Conservation (phyloP, 2,888 invertebrate species). For the Dolomedes plantarius region DNA sequence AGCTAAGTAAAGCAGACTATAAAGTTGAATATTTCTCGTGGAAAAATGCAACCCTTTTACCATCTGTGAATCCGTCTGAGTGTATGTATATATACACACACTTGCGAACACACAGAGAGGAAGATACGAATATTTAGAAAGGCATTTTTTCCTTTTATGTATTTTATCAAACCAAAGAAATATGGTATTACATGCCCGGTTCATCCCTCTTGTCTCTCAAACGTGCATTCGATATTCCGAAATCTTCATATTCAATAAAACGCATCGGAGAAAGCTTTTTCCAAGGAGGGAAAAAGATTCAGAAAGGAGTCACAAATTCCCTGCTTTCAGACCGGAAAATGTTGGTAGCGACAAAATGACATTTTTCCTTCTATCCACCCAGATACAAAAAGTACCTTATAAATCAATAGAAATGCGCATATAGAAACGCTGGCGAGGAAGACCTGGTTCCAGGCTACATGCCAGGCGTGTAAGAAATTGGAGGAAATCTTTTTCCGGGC, state of each 20-base stretch:
- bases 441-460: background rate
- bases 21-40: no score
- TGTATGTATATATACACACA: no score
- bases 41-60: no score
- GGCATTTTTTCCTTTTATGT: background rate
- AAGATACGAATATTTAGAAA: background rate
- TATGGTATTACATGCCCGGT: conserved; percentile 1
- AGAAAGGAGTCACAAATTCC: conserved; percentile 62
- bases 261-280: background rate
- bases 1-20: no score
- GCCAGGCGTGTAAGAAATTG: background rate
- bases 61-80: no score
- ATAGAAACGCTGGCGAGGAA: conserved; percentile 29
- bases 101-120: no score
- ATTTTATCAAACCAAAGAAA: conserved; percentile 6
- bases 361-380: conserved; percentile 33
- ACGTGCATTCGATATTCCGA: conserved; percentile 38
- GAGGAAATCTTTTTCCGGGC: conserved; percentile 8
- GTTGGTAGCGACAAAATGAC: conserved; percentile 69
- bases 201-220: conserved; percentile 2
- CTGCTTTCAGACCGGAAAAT: conserved; percentile 57
- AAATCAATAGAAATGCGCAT: conserved; percentile 71
- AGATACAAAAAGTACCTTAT: conserved; percentile 55
- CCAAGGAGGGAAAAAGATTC: background rate
- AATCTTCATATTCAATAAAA: conserved; percentile 58